These are phyloP conservation scores for Mormyrus lacerda DNA, from an alignment of 2,113 vertebrate genomes.

Conservation along the genomic window DNA sequence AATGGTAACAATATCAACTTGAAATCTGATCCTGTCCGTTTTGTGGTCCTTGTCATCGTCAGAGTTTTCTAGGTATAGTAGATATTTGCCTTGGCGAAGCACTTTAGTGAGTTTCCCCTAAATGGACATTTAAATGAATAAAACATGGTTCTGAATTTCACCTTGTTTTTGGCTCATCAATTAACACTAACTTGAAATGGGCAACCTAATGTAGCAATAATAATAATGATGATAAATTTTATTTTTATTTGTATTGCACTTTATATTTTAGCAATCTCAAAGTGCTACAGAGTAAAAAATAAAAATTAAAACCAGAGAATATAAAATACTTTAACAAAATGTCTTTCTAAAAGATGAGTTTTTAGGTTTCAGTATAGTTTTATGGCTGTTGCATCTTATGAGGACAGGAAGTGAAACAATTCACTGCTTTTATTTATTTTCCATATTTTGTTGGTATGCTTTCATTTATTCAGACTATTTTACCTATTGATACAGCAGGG, in stretches of 20 bases:
- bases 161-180: background rate
- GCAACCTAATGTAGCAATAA: background rate
- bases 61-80: background rate
- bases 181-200: background rate
- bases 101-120: background rate
- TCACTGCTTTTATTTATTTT: background rate
- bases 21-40: background rate
- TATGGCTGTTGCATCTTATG: background rate
- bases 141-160: conserved; percentile 2
- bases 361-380: no score
- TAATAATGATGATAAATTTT: no score
- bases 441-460: background rate
- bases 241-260: no score
- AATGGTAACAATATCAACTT: background rate
- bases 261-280: no score
- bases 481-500: background rate
- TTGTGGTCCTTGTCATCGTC: background rate
- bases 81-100: background rate
- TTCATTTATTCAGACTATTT: background rate
- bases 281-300: no score
- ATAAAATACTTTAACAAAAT: no score
- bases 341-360: no score
- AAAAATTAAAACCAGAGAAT: no score
- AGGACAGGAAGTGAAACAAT: background rate
- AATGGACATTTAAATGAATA: conserved; percentile 2